phyloP scores from a whole-genome alignment of 2,113 vertebrate species.

The Rhegmatorhina hoffmannsi region DNA sequence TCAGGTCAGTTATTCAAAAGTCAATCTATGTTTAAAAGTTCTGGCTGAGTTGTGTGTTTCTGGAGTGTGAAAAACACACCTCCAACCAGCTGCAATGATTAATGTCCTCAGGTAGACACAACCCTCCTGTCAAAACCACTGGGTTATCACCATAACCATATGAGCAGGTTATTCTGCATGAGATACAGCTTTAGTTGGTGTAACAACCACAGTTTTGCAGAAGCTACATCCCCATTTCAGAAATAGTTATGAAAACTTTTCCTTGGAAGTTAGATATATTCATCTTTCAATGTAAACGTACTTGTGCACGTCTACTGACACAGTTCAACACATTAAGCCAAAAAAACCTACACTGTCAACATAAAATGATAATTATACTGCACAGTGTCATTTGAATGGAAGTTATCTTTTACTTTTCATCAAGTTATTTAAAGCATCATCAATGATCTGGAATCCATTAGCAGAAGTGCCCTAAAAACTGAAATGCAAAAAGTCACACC shows the following conservation, averaged over 20 bases:
- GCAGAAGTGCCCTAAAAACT: conserved; percentile 43
- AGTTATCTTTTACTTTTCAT: conserved; percentile 60
- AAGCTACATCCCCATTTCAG: background rate
- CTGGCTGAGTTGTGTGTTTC: background rate
- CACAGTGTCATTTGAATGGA: background rate
- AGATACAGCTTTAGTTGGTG: background rate
- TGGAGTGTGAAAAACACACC: background rate
- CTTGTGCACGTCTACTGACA: background rate
- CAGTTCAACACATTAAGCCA: background rate
- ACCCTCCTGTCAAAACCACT: background rate
- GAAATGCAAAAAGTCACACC: background rate
- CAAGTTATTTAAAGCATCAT: conserved; percentile 56
- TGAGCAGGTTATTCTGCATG: background rate
- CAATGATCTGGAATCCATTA: conserved; percentile 62
- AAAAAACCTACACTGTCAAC: background rate
- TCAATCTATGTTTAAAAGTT: background rate
- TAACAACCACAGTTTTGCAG: background rate
- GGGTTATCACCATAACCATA: background rate
- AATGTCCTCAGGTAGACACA: background rate
- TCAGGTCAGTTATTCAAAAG: background rate
- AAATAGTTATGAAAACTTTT: background rate
- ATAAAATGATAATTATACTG: background rate
- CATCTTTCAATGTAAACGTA: background rate
- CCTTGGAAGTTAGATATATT: background rate
- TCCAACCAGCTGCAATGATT: background rate